Evolutionary conservation across 1,140 invertebrate species (phyloP), one percentile per base, ranked within the genome.

Genomic region (Drosophila eugracilis): DNA sequence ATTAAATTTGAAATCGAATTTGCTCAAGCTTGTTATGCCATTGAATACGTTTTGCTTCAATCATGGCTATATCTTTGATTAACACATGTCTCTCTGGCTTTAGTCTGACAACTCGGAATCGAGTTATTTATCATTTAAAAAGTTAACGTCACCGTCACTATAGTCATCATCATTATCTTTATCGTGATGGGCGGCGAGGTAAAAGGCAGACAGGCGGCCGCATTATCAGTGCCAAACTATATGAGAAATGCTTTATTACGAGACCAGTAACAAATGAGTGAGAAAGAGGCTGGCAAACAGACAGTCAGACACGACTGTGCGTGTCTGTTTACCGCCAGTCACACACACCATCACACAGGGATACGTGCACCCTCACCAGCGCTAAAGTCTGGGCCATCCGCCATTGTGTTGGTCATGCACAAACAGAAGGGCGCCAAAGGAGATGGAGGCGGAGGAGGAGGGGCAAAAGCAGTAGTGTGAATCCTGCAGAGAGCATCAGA

Each of bases 171-270:
- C 49, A 44, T 67, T 62, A 70, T 74, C 47, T 39, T 69, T 53
- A 59, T 54, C 36, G 36, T 54, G 37, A 42, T 26, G 34, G 39
- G 48, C 10, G 26, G 17, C 10, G 26, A 19, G 32, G 10, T 42
- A 22, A 22, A 26, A 14, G n/a, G 14, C n/a, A n/a, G 10, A 7
- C 4, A 9, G 37, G 15, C 10, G 41, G 41, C n/a, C 6, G 21
- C 4, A 22, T 22, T 22, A 42, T 42, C 39, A n/a, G 34, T 19
- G 58, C 32, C 48, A 50, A 81, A 77, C 83, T 88, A 81, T 81
- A 86, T 75, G 73, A 77, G 80, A 77, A 86, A 85, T 86, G 73
- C 52, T 85, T 86, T 85, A 86, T 78, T 88, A 78, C 83, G 60
- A 53, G 59, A 67, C 69, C 67, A 65, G 54, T 62, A 77, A 74